Base-by-base conservation (phyloP, 1,140 invertebrate genomes). In the Limonius californicus region DNA sequence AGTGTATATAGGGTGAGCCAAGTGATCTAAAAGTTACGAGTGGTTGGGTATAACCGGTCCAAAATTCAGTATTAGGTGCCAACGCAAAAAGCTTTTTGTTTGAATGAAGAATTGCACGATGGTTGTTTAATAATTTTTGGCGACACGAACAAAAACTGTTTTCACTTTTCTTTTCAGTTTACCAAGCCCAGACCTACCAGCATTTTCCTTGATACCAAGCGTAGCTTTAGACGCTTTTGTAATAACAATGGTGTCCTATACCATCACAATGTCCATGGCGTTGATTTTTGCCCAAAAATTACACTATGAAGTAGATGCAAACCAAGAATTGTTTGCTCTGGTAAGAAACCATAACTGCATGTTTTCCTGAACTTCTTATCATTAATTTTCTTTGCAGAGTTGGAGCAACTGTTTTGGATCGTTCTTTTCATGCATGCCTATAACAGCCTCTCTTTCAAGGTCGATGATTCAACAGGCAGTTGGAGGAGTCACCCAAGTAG, bases 231-330 rank as follows among this genome's bases (percentile, higher is more conserved):
- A 90, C 72, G 78, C 83, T 58, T 77, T 91, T 54, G 80, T 90
- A 2, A 91, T 97, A 65, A 88, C 91, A 1, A 87, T 98, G 75
- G 91, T 98, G 0, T 88, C 90, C 0, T 97, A 94, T 76, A 91
- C 92, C 0, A 87, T 97, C 27, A 87, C 91, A 3, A 91, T 98
- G 79, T 97, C 95, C 0, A 92, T 98, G 91, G 91, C 89, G 0
- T 82, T 96, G 61, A 93, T 96, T 50, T 92, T 97, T 76, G 92
- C 94, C 0, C 84, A 88, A 66, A 95, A 94, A 76, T 81, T 91
- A 59, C 87, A 89, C 65, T 98, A 98, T 72, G 86, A 92, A 66
- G 83, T 98, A 0, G 85, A 94, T 66, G 82, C 91, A 0, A 97
- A 96, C 78, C 95, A 98, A 78, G 95, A 95, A 77, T 74, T 94